These are phyloP conservation scores for Caiman crocodilus DNA, from an alignment of 2,797 vertebrate genomes.

Conservation along the genomic window DNA sequence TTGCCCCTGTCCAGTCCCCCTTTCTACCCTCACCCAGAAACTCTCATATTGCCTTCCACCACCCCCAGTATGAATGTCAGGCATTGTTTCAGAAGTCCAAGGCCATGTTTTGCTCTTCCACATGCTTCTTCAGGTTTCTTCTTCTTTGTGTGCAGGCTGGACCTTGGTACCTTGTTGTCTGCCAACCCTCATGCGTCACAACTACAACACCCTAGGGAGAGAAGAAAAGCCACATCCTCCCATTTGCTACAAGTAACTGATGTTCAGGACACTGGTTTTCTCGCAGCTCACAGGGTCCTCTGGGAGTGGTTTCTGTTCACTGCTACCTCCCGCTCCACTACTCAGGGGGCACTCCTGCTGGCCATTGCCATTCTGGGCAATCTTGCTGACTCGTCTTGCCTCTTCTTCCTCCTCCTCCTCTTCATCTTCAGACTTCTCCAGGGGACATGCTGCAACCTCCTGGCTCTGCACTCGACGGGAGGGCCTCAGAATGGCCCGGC, in stretches of 20 bases:
- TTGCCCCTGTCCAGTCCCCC: not conserved
- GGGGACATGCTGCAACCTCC: constrained; percentile 50
- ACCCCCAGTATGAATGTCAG: not conserved
- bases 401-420: constrained; percentile 59
- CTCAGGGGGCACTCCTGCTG: constrained; percentile 43
- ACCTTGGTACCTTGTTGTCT: not conserved
- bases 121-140: not conserved
- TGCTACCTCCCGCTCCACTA: constrained; percentile 20
- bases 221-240: not conserved
- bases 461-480: constrained; percentile 82
- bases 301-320: constrained; percentile 74
- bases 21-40: not conserved
- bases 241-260: constrained; percentile 79
- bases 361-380: constrained; percentile 71
- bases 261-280: constrained; percentile 65
- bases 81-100: not conserved
- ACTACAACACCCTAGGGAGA: not conserved
- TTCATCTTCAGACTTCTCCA: constrained; percentile 65
- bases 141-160: not conserved
- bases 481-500: constrained; percentile 84
- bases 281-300: constrained; percentile 63
- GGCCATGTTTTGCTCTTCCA: not conserved
- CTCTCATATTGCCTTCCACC: not conserved
- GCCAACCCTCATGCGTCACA: not conserved
- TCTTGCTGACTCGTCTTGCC: constrained; percentile 69